These are phyloP conservation scores for Pipistrellus pygmaeus DNA, from an alignment of 2,797 vertebrate species.

Conservation along the genomic window DNA sequence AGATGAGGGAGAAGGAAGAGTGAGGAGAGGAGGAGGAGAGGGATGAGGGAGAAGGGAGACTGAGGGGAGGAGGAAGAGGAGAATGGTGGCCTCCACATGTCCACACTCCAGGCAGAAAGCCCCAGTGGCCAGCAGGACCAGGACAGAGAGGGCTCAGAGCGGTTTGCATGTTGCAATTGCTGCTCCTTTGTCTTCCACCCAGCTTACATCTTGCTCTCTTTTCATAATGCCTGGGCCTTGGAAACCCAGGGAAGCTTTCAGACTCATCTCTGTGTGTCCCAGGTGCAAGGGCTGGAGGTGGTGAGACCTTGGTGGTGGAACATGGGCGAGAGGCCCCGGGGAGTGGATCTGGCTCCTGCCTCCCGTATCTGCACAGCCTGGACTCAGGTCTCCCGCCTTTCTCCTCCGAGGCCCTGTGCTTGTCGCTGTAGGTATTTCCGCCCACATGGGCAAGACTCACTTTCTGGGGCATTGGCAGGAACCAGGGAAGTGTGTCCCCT, in stretches of 20 bases:
- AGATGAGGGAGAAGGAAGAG: neutral
- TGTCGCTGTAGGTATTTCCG: neutral
- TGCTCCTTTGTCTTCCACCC: neutral
- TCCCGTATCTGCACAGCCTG: neutral
- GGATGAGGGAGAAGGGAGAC: neutral
- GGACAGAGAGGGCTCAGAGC: neutral
- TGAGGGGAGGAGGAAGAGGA: too few relatives aligned
- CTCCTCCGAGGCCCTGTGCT: neutral
- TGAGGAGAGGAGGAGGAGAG: too few relatives aligned
- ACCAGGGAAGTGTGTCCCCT: neutral
- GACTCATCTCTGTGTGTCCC: neutral
- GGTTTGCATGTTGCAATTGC: neutral
- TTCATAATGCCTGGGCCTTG: neutral
- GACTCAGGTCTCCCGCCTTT: neutral
- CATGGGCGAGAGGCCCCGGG: too few relatives aligned
- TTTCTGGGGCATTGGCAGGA: fast-evolving
- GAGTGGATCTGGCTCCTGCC: neutral
- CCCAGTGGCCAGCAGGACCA: neutral
- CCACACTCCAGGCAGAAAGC: neutral
- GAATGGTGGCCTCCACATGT: neutral
- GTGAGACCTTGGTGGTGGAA: neutral
- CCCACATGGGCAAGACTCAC: neutral
- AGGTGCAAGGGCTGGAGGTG: neutral
- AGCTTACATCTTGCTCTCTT: neutral
- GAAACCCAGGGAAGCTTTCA: neutral